Percentiles rank a stretch among this genome's conserved stretches.
These are phyloP conservation scores for Lacerta bilineata DNA, from an alignment of 2,797 vertebrate genomes.

Conservation along the genomic window DNA sequence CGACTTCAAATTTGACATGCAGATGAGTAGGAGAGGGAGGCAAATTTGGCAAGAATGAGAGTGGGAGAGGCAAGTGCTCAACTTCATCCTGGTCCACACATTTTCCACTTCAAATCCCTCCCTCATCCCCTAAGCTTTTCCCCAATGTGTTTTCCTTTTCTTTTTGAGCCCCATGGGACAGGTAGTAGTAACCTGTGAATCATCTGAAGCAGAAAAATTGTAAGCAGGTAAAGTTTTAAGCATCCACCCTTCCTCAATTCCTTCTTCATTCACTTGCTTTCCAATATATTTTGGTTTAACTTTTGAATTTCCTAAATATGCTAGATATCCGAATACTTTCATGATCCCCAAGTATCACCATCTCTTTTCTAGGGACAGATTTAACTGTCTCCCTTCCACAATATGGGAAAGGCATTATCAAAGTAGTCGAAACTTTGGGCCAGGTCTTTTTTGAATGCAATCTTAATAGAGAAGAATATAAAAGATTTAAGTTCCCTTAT, in stretches of 20 bases:
- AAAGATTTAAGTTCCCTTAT: too few species aligned
- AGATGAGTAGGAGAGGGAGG: too few species aligned
- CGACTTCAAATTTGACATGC: background rate
- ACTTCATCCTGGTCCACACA: background rate
- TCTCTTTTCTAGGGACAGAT: background rate
- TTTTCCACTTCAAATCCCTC: background rate
- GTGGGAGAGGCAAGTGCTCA: background rate
- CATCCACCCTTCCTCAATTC: background rate
- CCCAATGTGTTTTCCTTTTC: background rate
- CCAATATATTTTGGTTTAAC: background rate
- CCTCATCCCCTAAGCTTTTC: background rate
- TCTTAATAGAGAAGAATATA: too few species aligned
- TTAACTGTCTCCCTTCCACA: too few species aligned
- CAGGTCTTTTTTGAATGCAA: too few species aligned
- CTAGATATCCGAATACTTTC: background rate
- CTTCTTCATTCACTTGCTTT: background rate
- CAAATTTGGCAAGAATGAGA: background rate
- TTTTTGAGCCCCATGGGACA: background rate
- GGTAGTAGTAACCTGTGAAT: background rate
- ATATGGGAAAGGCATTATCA: too few species aligned
- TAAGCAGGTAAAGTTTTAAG: background rate
- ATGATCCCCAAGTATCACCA: background rate
- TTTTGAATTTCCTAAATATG: background rate
- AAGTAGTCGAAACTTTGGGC: too few species aligned
- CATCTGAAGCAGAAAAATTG: background rate